phyloP scores from a whole-genome alignment of 2,888 invertebrate genomes.

The Urechis unicinctus region DNA sequence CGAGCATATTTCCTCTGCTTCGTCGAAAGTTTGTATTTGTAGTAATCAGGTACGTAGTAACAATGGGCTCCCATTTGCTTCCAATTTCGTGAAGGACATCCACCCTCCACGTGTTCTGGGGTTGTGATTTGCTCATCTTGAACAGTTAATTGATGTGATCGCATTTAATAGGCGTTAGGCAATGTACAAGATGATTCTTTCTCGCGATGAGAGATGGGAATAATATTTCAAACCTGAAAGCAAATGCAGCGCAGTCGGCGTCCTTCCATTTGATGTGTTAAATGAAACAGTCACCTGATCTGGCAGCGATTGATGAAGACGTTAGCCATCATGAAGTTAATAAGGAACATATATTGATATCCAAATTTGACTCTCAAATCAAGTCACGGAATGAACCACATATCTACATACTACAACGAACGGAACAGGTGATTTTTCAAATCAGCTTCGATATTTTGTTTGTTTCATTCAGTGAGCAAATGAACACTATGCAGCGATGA shows the following conservation, averaged over 20 bases:
- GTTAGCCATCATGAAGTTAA: too few relatives aligned
- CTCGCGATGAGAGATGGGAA: too few relatives aligned
- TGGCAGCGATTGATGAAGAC: too few relatives aligned
- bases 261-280: constrained; percentile 5
- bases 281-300: too few relatives aligned
- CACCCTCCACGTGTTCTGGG: constrained; percentile 2
- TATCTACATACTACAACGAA: too few relatives aligned
- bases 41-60: not conserved
- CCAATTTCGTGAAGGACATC: constrained; percentile 3
- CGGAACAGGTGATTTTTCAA: too few relatives aligned
- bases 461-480: constrained; percentile 9
- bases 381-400: too few relatives aligned
- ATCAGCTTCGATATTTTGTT: not conserved
- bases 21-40: not conserved
- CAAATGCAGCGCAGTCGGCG: constrained; percentile 1
- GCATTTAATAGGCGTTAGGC: too few relatives aligned
- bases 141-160: too few relatives aligned
- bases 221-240: not conserved
- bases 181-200: too few relatives aligned
- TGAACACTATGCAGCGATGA: not conserved
- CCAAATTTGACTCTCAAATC: too few relatives aligned
- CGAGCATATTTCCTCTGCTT: not conserved
- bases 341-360: too few relatives aligned
- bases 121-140: constrained; percentile 1
- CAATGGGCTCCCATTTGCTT: constrained; percentile 1